These are phyloP conservation scores for Synanthedon vespiformis DNA, from an alignment of 2,888 invertebrate species.

Conservation along the genomic window DNA sequence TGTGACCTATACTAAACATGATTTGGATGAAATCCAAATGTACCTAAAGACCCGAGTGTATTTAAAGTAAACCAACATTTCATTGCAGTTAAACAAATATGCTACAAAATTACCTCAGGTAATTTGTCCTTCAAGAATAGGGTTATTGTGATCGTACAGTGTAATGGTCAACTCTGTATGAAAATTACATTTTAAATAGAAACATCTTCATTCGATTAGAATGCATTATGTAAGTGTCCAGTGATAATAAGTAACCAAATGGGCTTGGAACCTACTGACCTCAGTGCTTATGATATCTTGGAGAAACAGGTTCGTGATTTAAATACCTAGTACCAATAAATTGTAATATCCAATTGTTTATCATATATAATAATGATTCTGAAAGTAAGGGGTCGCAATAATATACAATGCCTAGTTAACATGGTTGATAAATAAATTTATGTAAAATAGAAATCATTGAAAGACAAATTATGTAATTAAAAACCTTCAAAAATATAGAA, in stretches of 20 bases:
- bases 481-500: no score
- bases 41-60: constrained; percentile 16
- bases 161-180: not conserved
- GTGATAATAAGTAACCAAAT: constrained; percentile 18
- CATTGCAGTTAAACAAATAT: constrained; percentile 7
- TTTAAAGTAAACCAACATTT: constrained; percentile 25
- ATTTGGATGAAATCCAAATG: constrained; percentile 43
- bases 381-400: no score
- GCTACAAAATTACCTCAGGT: no score
- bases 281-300: constrained; percentile 21
- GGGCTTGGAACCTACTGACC: constrained; percentile 18
- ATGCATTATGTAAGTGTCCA: constrained; percentile 20
- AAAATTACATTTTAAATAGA: constrained; percentile 11
- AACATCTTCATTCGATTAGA: constrained; percentile 17
- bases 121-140: no score
- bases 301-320: constrained; percentile 23
- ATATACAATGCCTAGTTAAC: no score
- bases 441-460: no score
- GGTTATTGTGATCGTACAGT: constrained; percentile 3
- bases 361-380: no score
- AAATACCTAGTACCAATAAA: constrained; percentile 13
- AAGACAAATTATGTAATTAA: no score
- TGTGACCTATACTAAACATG: constrained; percentile 38
- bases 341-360: not conserved
- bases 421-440: no score